A percentile compares a stretch with the other conserved stretches of the same genome.
Evolutionary conservation across 92 coral and sea anemone species (phyloP).

Genomic region (Pocillopora meandrina): DNA sequence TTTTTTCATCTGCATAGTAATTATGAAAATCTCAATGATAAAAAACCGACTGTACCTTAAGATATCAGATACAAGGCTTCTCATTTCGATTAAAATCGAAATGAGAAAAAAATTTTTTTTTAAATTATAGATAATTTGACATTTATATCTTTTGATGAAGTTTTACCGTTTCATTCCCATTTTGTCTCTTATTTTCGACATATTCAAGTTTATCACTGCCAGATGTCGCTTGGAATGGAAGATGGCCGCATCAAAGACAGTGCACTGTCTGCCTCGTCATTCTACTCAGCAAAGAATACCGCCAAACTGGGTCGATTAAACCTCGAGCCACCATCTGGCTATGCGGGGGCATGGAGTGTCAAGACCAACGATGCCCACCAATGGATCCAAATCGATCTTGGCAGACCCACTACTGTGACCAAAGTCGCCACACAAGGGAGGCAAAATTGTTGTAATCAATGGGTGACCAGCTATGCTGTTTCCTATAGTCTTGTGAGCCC

Average conservation of each 20-base stretch:
- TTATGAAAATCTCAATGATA: no score
- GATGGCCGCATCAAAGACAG: constrained; percentile 40
- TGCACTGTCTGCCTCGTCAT: constrained; percentile 33
- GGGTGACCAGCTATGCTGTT: constrained; percentile 37
- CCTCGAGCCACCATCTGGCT: not conserved
- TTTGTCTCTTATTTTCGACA: not conserved
- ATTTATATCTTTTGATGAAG: not conserved
- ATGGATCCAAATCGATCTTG: constrained; percentile 37
- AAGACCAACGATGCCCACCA: constrained; percentile 22
- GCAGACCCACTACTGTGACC: constrained; percentile 9
- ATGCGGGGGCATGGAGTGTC: constrained; percentile 45
- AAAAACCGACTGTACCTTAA: no score
- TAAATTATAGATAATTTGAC: no score
- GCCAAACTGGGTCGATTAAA: constrained; percentile 35
- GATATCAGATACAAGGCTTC: no score
- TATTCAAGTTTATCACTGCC: constrained; percentile 6
- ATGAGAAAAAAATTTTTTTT: no score
- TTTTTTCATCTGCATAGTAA: no score
- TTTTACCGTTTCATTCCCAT: not conserved
- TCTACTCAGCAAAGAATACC: not conserved
- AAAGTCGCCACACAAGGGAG: constrained; percentile 12
- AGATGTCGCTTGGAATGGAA: constrained; percentile 51
- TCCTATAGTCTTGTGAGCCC: constrained; percentile 34
- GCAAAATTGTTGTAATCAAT: constrained; percentile 11
- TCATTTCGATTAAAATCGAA: no score